phyloP scores from a whole-genome alignment of 2,113 vertebrate genomes.

The Puntigrus tetrazona region DNA sequence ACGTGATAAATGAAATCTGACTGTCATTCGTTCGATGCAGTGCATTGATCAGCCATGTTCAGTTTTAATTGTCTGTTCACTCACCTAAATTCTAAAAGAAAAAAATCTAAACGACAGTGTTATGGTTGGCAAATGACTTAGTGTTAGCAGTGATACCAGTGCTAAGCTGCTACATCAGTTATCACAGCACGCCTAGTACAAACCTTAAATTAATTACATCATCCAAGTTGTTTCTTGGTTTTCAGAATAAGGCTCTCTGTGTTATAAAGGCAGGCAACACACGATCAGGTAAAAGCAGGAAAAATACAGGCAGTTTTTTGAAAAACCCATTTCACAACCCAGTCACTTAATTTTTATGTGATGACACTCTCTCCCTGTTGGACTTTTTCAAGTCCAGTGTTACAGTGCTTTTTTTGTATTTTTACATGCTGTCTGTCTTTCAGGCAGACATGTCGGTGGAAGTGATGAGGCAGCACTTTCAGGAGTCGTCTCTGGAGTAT shows the following conservation, averaged over 20 bases:
- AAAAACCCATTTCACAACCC: not conserved
- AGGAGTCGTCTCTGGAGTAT: constrained; percentile 93
- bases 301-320: not conserved
- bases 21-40: no score
- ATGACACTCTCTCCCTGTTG: not conserved
- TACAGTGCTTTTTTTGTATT: not conserved
- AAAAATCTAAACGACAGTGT: no score
- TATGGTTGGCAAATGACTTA: no score
- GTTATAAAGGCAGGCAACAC: not conserved
- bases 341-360: not conserved
- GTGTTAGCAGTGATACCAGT: no score
- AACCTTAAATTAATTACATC: not conserved
- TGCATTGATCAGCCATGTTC: no score
- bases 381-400: not conserved
- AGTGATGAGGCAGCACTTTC: constrained; percentile 87
- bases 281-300: not conserved
- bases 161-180: no score
- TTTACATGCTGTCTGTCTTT: constrained; percentile 38
- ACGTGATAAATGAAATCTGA: no score
- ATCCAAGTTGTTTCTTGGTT: not conserved
- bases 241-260: not conserved
- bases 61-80: no score
- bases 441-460: constrained; percentile 93
- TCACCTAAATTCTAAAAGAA: no score
- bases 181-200: no score